phyloP scores from a whole-genome alignment of 2,888 invertebrate species.

The Agrotis puta region DNA sequence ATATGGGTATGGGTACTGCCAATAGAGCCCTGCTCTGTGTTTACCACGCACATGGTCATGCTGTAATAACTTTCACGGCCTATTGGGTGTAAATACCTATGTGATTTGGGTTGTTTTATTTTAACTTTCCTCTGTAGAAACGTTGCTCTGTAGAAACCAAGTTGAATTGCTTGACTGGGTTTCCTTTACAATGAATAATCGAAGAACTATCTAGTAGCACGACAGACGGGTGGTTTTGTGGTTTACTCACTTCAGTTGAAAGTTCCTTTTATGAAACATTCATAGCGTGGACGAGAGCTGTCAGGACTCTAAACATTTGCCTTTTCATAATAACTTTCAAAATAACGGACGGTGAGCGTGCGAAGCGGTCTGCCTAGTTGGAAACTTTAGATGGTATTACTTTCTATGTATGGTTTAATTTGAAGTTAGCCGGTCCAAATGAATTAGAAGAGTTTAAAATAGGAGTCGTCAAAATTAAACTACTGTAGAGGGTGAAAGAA shows the following conservation, averaged over 20 bases:
- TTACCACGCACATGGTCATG: constrained; percentile 52
- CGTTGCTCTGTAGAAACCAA: constrained; percentile 2
- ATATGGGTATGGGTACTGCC: constrained; percentile 78
- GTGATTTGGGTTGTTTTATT: constrained; percentile 29
- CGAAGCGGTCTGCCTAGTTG: constrained; percentile 66
- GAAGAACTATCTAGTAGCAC: constrained; percentile 19
- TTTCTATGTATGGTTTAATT: constrained; percentile 61
- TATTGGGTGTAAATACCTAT: constrained; percentile 41
- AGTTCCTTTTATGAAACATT: constrained; percentile 39
- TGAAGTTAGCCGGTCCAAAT: constrained; percentile 41
- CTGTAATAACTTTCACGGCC: constrained; percentile 37
- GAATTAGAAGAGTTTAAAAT: constrained; percentile 18
- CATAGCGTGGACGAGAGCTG: constrained; percentile 61
- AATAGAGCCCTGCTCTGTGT: constrained; percentile 63
- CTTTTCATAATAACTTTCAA: constrained; percentile 76
- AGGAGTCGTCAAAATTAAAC: constrained; percentile 8
- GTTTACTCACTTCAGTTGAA: constrained; percentile 39
- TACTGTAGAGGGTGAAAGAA: constrained; percentile 19
- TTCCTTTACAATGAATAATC: constrained; percentile 12
- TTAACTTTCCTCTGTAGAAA: background rate
- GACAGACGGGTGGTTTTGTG: constrained; percentile 12
- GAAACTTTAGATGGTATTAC: constrained; percentile 76
- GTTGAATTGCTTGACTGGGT: background rate
- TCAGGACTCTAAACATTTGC: constrained; percentile 67
- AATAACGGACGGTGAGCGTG: constrained; percentile 68